These are phyloP conservation scores for Morpho deidamia DNA, from an alignment of 2,888 invertebrate genomes.

Conservation along the genomic window DNA sequence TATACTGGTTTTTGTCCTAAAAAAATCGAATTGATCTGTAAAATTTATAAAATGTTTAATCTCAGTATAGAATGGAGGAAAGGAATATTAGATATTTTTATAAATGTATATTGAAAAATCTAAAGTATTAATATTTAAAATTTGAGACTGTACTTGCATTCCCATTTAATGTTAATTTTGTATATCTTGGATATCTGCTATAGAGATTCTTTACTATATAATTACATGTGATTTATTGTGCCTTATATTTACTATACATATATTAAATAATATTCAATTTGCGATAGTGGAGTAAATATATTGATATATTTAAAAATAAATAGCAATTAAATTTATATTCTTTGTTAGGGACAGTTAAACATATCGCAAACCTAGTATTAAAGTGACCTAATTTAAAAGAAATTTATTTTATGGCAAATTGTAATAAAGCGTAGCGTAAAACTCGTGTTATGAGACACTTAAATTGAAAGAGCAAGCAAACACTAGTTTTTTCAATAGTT, in stretches of 20 bases:
- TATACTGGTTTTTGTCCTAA: too few relatives aligned
- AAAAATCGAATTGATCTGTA: too few relatives aligned
- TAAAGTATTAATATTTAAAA: constrained; percentile 16
- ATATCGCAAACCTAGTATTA: too few relatives aligned
- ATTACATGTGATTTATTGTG: constrained; percentile 56
- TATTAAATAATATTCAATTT: background rate
- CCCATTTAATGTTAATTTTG: constrained; percentile 36
- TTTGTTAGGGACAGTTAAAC: too few relatives aligned
- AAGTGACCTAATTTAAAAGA: too few relatives aligned
- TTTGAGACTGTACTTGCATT: constrained; percentile 49
- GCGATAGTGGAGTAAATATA: background rate
- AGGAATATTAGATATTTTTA: background rate
- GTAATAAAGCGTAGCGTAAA: too few relatives aligned
- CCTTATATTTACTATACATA: constrained; percentile 44
- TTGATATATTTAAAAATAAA: too few relatives aligned
- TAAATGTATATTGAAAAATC: background rate
- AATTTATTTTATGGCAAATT: too few relatives aligned
- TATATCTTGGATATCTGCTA: constrained; percentile 12
- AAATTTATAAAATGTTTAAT: background rate
- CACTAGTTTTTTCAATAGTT: too few relatives aligned
- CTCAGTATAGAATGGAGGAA: background rate
- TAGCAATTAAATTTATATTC: too few relatives aligned
- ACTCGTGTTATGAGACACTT: too few relatives aligned
- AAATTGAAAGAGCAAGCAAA: too few relatives aligned
- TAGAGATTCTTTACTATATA: constrained; percentile 19